These are phyloP conservation scores for Lipophrys pholis DNA, from an alignment of 2,113 vertebrate genomes.

Conservation along the genomic window DNA sequence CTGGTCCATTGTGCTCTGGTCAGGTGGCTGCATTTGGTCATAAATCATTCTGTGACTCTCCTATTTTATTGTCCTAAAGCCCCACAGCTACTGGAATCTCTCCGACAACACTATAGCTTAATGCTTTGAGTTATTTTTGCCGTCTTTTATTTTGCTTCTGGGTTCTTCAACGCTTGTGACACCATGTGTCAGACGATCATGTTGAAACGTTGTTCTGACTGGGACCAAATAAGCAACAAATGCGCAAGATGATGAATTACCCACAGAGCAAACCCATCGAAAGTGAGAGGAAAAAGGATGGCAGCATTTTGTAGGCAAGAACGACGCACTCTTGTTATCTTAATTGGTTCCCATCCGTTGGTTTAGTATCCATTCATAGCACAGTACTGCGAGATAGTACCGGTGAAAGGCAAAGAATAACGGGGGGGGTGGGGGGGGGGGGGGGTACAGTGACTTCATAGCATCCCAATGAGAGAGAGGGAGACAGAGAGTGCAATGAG, in stretches of 20 bases:
- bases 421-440: not conserved
- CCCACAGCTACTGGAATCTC: no score
- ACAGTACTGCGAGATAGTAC: conserved; percentile 16
- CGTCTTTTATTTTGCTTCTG: no score
- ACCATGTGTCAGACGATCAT: not conserved
- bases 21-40: not conserved
- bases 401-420: not conserved
- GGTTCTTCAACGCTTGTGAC: no score
- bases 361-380: conserved; percentile 25
- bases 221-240: conserved; percentile 1
- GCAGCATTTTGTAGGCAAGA: conserved; percentile 29
- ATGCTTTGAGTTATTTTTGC: no score
- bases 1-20: conserved; percentile 15
- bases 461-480: conserved; percentile 16
- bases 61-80: conserved; percentile 4
- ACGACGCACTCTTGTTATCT: conserved; percentile 28
- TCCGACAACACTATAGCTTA: no score
- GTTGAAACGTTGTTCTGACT: not conserved
- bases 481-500: not conserved
- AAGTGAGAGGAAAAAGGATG: conserved; percentile 24
- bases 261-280: not conserved
- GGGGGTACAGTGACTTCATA: not conserved
- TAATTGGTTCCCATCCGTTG: conserved; percentile 48
- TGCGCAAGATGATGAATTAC: conserved; percentile 1
- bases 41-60: not conserved